Conservation (phyloP, 1,140 invertebrate species). For the Tetranychus urticae region DNA sequence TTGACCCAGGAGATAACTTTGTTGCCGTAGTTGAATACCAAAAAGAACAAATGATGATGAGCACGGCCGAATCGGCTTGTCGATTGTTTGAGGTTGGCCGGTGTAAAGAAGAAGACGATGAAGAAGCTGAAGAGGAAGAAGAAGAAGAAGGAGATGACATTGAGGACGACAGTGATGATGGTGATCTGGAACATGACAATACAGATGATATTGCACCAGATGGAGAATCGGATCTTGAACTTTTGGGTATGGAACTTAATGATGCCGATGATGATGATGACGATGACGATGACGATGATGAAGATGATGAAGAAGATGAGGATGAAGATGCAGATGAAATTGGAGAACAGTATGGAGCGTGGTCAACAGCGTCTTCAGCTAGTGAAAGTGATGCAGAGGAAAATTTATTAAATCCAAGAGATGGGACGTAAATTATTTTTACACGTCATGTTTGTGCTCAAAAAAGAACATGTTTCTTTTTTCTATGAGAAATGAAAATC, state of each 20-base stretch:
- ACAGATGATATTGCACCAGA: not conserved
- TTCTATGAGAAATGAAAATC: too few relatives aligned
- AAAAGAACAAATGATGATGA: constrained; percentile 15
- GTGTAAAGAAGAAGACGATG: constrained; percentile 21
- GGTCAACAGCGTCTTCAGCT: too few relatives aligned
- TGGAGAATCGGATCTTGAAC: not conserved
- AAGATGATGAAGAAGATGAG: not conserved
- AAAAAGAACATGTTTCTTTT: too few relatives aligned
- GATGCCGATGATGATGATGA: not conserved
- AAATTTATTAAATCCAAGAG: too few relatives aligned
- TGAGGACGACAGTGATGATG: constrained; percentile 25
- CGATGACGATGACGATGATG: not conserved
- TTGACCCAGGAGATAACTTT: constrained; percentile 35
- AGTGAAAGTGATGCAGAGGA: too few relatives aligned
- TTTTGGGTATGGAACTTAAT: not conserved
- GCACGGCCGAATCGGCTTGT: constrained; percentile 20
- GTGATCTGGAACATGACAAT: constrained; percentile 11
- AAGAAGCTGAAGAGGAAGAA: constrained; percentile 24
- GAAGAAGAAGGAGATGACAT: constrained; percentile 5
- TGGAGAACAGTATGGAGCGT: too few relatives aligned
- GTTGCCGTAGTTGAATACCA: constrained; percentile 26
- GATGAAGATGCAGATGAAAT: too few relatives aligned
- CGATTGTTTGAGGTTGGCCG: constrained; percentile 27
- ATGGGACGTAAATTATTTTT: too few relatives aligned
- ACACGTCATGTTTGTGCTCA: too few relatives aligned